Base-by-base conservation (phyloP, 2,888 invertebrate species). In the Acleris emargana region DNA sequence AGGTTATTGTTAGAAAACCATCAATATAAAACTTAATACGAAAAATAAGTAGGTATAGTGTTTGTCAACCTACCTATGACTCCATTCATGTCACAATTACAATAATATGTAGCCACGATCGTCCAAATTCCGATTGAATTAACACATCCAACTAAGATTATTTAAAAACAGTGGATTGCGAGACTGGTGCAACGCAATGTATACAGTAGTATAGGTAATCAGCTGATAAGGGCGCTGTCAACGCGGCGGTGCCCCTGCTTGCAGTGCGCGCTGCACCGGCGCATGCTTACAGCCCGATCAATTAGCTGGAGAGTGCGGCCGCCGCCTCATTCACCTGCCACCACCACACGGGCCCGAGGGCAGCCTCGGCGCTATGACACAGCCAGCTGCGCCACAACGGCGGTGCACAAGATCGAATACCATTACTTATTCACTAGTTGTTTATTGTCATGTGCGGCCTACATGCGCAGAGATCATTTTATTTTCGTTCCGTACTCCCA, bases 381-480 rank as follows among this genome's bases (percentile, higher is more conserved):
- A 81, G 76, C 87, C 67, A 81, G 76, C 87, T 88, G 87, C 88
- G 84, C 84, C 80, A 80, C 80, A 66, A 64, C 67, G 62, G 81
- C 85, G 81, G 84, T 89, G 88, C 89, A 89, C 85, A 85, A 87
- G 84, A 89, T 89, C 88, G 86, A 90, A 90, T 81, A 79, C 78
- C 81, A 88, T 89, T 86, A 89, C 82, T 83, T 84, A 88, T 88
- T 88, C 83, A 88, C 83, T 78, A 79, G 83, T 85, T 89, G 87
- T 89, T 89, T 90, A 89, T 84, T 84, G 84, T 86, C 84, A 83
- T 85, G 82, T 84, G 84, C 87, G 84, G 82, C 84, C 86, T 88
- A 87, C 86, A 87, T 90, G 90, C 89, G 88, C 90, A 88, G 80
- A 84, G 80, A 83, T 81, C 76, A 73, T 78, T 80, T 80, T 77